Conservation (phyloP, 1,140 invertebrate genomes). For the Pemphigus obesinymphae region DNA sequence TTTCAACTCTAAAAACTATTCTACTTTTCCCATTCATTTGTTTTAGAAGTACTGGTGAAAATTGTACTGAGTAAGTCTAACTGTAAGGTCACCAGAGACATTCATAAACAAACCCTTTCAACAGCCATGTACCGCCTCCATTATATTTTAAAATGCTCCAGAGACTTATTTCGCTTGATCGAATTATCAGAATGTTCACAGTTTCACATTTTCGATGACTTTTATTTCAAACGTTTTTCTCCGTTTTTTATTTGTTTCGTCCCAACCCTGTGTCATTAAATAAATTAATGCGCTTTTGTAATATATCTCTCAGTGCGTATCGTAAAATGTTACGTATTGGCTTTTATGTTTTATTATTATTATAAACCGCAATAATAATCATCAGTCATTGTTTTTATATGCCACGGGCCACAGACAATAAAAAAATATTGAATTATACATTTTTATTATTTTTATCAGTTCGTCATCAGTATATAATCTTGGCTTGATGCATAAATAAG, state of each 20-base stretch:
- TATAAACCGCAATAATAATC: too few relatives aligned
- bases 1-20: not conserved
- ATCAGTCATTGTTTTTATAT: too few relatives aligned
- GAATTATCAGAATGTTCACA: not conserved
- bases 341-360: not conserved
- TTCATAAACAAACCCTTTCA: not conserved
- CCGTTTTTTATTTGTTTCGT: not conserved
- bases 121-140: not conserved
- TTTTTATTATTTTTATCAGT: too few relatives aligned
- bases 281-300: not conserved
- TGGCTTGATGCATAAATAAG: too few relatives aligned
- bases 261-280: not conserved
- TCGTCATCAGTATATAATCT: too few relatives aligned
- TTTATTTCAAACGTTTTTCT: not conserved
- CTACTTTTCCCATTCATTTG: not conserved
- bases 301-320: not conserved
- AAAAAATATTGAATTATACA: too few relatives aligned
- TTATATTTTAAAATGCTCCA: not conserved
- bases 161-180: conserved; percentile 3
- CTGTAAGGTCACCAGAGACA: not conserved
- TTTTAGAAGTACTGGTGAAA: not conserved
- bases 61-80: not conserved
- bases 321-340: too few relatives aligned
- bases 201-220: not conserved
- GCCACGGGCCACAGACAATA: too few relatives aligned